Evolutionary conservation across 37 sponge, comb jelly and placozoan genomes (phyloP).

Genomic region (Spongia lamella): DNA sequence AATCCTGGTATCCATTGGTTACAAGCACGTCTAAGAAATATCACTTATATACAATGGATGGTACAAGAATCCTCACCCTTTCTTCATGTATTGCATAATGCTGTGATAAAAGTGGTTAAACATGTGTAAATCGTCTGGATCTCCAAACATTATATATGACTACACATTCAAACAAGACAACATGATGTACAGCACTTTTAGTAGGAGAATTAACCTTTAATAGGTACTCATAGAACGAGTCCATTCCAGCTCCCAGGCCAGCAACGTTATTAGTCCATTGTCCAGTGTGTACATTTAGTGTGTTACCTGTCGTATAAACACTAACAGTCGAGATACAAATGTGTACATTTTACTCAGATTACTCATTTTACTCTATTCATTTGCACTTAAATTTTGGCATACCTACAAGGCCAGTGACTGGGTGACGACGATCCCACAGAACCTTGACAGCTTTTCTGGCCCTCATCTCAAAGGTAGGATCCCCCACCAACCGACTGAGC

Average conservation of each 20-base stretch:
- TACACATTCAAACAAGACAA: slow-evolving; percentile 13
- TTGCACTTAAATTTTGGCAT: not conserved
- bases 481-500: slow-evolving; percentile 84
- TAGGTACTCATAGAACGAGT: slow-evolving; percentile 98
- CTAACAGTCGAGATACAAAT: too few species aligned
- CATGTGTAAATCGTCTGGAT: slow-evolving; percentile 84
- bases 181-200: not conserved
- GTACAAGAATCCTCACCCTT: slow-evolving; percentile 49
- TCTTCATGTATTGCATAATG: slow-evolving; percentile 78
- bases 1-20: too few species aligned
- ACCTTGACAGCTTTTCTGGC: slow-evolving; percentile 86
- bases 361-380: too few species aligned
- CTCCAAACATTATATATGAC: slow-evolving; percentile 92
- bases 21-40: not conserved
- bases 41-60: slow-evolving; percentile 1
- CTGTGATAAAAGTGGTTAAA: slow-evolving; percentile 76
- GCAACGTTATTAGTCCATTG: slow-evolving; percentile 85
- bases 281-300: slow-evolving; percentile 78
- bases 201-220: slow-evolving; percentile 63
- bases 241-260: slow-evolving; percentile 96
- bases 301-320: slow-evolving; percentile 65
- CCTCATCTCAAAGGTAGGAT: slow-evolving; percentile 81
- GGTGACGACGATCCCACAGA: slow-evolving; percentile 74
- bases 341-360: too few species aligned
- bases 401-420: slow-evolving; percentile 89